Evolutionary conservation across 2,888 invertebrate genomes (phyloP).

Genomic region (Stenurella melanura): DNA sequence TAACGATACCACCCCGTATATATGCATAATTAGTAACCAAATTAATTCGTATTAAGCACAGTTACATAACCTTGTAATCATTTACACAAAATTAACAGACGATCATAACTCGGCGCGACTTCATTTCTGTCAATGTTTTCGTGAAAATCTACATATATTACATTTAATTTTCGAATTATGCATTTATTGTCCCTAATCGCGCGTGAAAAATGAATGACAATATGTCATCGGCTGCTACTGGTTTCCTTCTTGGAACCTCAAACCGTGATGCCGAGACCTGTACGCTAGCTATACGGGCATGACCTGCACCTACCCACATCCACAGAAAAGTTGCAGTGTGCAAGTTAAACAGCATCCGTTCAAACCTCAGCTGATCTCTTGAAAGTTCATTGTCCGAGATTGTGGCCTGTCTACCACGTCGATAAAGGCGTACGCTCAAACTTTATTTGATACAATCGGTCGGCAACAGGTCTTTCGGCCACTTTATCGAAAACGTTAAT

Average conservation of each 20-base stretch:
- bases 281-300: conserved; percentile 29
- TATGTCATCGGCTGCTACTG: conserved; percentile 27
- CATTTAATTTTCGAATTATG: neutral
- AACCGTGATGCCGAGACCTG: neutral
- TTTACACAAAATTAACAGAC: neutral
- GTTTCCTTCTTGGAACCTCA: neutral
- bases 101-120: neutral
- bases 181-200: neutral
- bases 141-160: neutral
- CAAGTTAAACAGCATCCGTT: conserved; percentile 42
- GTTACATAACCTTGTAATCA: conserved; percentile 7
- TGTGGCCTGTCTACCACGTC: neutral
- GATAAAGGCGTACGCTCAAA: conserved; percentile 18
- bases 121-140: neutral
- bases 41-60: neutral
- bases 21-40: neutral
- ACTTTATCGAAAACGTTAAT: neutral
- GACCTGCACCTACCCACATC: conserved; percentile 43
- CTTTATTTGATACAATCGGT: neutral
- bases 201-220: neutral
- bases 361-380: conserved; percentile 41
- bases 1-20: neutral
- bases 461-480: neutral
- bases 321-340: conserved; percentile 41
- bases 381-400: conserved; percentile 35